Evolutionary conservation across 1,140 invertebrate species (phyloP).

Genomic region (Oedothorax gibbosus): DNA sequence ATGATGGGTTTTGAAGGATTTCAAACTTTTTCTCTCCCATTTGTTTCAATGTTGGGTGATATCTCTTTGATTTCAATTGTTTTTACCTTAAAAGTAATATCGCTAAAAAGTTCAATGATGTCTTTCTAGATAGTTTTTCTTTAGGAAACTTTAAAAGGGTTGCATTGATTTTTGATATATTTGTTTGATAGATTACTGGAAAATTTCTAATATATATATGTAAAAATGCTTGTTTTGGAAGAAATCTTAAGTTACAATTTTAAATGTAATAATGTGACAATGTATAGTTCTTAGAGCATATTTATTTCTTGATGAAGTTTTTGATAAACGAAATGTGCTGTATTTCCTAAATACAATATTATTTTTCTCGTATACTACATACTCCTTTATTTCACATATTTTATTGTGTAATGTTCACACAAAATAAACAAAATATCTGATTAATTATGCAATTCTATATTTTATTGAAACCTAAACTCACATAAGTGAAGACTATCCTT

Average conservation of each 20-base stretch:
- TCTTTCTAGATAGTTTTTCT: background rate
- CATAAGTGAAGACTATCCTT: background rate
- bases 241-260: too few species aligned
- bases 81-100: background rate
- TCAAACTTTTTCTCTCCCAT: constrained; percentile 25
- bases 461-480: constrained; percentile 1
- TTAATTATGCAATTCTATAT: background rate
- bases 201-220: too few species aligned
- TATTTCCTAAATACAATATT: background rate
- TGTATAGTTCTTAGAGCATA: too few species aligned
- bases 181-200: too few species aligned
- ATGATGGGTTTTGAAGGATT: constrained; percentile 19
- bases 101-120: background rate
- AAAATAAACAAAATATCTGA: background rate
- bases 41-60: background rate
- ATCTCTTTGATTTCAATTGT: too few species aligned
- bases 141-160: background rate
- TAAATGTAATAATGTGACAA: too few species aligned
- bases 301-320: too few species aligned
- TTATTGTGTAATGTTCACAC: background rate
- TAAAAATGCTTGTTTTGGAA: too few species aligned
- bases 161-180: background rate
- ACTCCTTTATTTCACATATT: background rate
- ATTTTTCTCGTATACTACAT: background rate
- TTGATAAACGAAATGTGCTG: too few species aligned